Base-by-base conservation (phyloP, 2,797 vertebrate species). In the Helostoma temminkii region DNA sequence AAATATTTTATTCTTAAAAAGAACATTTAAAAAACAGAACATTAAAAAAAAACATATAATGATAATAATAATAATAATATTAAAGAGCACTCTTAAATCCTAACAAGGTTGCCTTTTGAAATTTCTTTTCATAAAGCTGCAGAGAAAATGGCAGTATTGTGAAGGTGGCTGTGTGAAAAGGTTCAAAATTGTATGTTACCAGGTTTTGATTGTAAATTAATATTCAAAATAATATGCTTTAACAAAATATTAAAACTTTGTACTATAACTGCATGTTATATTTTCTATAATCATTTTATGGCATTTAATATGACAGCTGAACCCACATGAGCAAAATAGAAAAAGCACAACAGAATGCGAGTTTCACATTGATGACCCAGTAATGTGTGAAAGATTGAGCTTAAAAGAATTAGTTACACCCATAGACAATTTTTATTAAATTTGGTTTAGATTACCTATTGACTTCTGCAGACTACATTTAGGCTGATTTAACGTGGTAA, bases 341-440 rank as follows among this genome's bases (percentile, higher is more conserved):
- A 32, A 32, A 32, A 32, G 30, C 30, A 32, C 30, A 30, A 9
- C 11, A 32, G 9, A 39, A 16, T 32, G 30, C 36, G 41, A 18
- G 16, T 42, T 25, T 34, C 26, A 66, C 4, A 12, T 15, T 5
- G 26, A 14, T 32, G 19, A 59, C 6, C 16, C 22, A 73, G 16
- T 6, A 43, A 25, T 21, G 19, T 24, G 54, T 26, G 48, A 7
- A 49, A 66, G 68, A 56, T 28, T 0, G 0, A 43, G 37, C 28
- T 45, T 11, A 4, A 21, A 30, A 56, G 18, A 15, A 46, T 25
- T 65, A 26, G 65, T 52, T 37, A 9, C 52, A 54, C 48, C 48
- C n/a, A 37, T 7, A 37, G 36, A 37, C 36, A 14, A 15, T 11
- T 15, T 37, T 37, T 6, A 37, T 5, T 12, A 37, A 14, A 15